Percentiles rank a stretch among this genome's conserved stretches.
Conservation (phyloP, 2,797 vertebrate species). For the Graptemys geographica region DNA sequence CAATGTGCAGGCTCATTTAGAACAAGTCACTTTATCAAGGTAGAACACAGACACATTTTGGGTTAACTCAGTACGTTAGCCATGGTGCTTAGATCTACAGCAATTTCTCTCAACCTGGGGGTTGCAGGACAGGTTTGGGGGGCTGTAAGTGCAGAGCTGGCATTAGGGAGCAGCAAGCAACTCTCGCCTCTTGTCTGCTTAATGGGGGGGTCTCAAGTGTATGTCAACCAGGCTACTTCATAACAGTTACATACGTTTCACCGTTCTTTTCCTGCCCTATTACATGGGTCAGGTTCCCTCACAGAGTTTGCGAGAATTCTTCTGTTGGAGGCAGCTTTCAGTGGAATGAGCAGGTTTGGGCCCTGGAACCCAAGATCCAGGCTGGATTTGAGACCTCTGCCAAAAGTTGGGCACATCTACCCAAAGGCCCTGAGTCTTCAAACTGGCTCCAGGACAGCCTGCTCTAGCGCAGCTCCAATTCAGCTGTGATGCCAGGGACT, state of each 20-base stretch:
- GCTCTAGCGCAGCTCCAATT: neutral
- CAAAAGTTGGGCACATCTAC: neutral
- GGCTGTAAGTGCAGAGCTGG: too few relatives aligned
- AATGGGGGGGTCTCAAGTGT: too few relatives aligned
- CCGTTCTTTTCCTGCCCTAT: neutral
- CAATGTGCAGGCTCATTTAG: neutral
- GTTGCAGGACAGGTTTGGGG: too few relatives aligned
- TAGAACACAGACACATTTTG: neutral
- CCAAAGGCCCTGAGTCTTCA: neutral
- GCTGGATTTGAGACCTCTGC: neutral
- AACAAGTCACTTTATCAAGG: neutral
- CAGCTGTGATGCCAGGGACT: neutral
- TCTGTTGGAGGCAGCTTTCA: neutral
- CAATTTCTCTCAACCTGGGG: too few relatives aligned
- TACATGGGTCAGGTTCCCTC: neutral
- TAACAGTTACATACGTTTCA: neutral
- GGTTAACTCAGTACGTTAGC: neutral
- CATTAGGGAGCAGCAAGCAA: too few relatives aligned
- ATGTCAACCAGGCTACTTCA: neutral
- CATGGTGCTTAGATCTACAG: neutral
- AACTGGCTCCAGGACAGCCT: neutral
- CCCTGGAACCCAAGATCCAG: neutral
- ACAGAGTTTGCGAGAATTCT: neutral
- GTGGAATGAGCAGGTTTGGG: fast-evolving
- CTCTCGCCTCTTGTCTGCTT: too few relatives aligned